Evolutionary conservation across 1,140 invertebrate genomes (phyloP).

Genomic region (Drosophila teissieri): DNA sequence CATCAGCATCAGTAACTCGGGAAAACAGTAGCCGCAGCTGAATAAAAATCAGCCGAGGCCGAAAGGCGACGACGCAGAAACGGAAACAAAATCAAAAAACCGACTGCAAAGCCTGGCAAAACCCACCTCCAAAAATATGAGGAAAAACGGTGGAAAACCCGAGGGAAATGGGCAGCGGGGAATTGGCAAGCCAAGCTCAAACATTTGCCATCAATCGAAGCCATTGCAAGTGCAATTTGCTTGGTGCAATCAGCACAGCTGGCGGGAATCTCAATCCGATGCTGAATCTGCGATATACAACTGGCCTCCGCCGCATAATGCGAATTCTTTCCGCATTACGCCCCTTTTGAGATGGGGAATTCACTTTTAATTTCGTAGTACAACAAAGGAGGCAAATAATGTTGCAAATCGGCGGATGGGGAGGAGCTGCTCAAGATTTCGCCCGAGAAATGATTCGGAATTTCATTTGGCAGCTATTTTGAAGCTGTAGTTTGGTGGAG

Average conservation of each 20-base stretch:
- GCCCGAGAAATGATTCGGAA: slow-evolving; percentile 5
- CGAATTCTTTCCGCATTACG: slow-evolving; percentile 12
- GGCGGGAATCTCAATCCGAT: slow-evolving; percentile 26
- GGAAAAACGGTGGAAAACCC: neutral
- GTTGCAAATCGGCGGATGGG: slow-evolving; percentile 19
- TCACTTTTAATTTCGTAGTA: slow-evolving; percentile 20
- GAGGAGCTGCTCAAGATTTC: neutral
- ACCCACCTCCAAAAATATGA: neutral
- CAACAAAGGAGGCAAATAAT: slow-evolving; percentile 10
- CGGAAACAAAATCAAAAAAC: slow-evolving; percentile 20
- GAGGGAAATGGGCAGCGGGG: slow-evolving; percentile 1
- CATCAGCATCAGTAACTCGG: slow-evolving; percentile 51
- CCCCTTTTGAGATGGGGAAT: slow-evolving; percentile 4
- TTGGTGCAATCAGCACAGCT: slow-evolving; percentile 44
- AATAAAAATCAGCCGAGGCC: slow-evolving; percentile 51
- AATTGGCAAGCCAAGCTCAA: slow-evolving; percentile 46
- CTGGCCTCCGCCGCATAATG: slow-evolving; percentile 26
- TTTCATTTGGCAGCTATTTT: slow-evolving; percentile 14
- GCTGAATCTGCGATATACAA: slow-evolving; percentile 2
- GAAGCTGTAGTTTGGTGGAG: neutral
- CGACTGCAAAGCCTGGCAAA: slow-evolving; percentile 3
- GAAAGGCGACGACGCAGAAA: slow-evolving; percentile 52
- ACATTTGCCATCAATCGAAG: slow-evolving; percentile 55
- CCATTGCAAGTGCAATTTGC: slow-evolving; percentile 43
- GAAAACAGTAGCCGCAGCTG: slow-evolving; percentile 27